phyloP scores from a whole-genome alignment of 2,888 invertebrate genomes.

The Congeria kusceri region DNA sequence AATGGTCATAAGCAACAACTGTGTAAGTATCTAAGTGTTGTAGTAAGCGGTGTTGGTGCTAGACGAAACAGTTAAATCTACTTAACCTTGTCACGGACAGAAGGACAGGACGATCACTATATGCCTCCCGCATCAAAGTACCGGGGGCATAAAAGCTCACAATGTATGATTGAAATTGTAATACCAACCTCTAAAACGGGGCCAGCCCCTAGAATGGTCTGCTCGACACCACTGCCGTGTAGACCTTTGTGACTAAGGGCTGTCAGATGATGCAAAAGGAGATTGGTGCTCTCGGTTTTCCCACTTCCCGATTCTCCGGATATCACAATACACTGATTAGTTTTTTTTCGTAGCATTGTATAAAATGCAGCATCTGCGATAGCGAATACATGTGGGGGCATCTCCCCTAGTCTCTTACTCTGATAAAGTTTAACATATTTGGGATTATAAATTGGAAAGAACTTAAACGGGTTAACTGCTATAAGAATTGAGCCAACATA shows the following conservation, averaged over 20 bases:
- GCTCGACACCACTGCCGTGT: slow-evolving; percentile 98
- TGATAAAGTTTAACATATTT: slow-evolving; percentile 98
- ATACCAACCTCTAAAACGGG: slow-evolving; percentile 93
- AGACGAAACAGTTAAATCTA: no score
- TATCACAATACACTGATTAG: slow-evolving; percentile 97
- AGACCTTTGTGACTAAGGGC: slow-evolving; percentile 94
- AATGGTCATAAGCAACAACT: no score
- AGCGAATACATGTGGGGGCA: slow-evolving; percentile 98
- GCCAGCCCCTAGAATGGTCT: slow-evolving; percentile 97
- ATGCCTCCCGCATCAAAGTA: no score
- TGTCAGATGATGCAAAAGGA: slow-evolving; percentile 96
- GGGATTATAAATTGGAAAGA: slow-evolving; percentile 98
- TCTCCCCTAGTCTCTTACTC: slow-evolving; percentile 94
- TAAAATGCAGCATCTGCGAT: slow-evolving; percentile 97
- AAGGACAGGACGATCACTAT: no score
- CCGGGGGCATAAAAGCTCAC: no score
- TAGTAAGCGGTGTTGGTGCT: no score
- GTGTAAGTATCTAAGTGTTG: no score
- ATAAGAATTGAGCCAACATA: slow-evolving; percentile 98
- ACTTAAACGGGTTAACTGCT: slow-evolving; percentile 94
- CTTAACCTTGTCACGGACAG: no score
- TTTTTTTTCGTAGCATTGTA: slow-evolving; percentile 95
- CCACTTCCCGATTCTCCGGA: slow-evolving; percentile 98
- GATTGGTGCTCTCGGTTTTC: slow-evolving; percentile 98
- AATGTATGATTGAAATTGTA: no score